Base-by-base conservation (phyloP, 2,113 vertebrate genomes). In the Nibea coibor region DNA sequence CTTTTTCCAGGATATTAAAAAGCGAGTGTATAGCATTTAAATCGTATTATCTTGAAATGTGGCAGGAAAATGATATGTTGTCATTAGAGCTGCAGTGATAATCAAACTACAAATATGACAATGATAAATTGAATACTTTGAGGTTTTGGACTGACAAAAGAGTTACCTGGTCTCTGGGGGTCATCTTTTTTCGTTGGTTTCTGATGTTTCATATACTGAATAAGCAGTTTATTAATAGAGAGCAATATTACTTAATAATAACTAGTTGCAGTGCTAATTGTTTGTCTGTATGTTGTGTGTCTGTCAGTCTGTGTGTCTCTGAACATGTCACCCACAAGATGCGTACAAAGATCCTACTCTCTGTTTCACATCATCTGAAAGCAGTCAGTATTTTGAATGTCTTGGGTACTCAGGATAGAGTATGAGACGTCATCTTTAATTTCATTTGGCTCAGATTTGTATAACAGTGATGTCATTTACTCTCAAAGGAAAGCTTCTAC, bases 351-450 rank as follows among this genome's bases (percentile, higher is more conserved):
- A 10, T 68, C 20, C 14, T 22, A 19, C 65, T n/a, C 31, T 17
- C 54, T 53, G 0, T 50, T 50, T 74, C 26, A 63, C 14, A 69
- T 81, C 0, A 64, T 71, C 47, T 24, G 12, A 45, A 31, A 31
- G 28, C 53, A 24, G 31, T 39, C 59, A 43, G 62, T 43, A 66
- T 53, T 47, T 58, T 70, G 1, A 59, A 45, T 75, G 19, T 24
- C n/a, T 68, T 31, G 0, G 65, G 26, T 26, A 19, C 43, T 75
- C 48, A n/a, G 31, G 75, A 59, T 61, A 24, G 63, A 63, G 62
- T 24, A 51, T 16, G 26, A 59, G 26, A 79, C n/a, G 7, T 48
- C 39, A 42, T 62, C 31, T 73, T 72, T 87, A 28, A 85, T 66
- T 72, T 72, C 0, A 31, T 69, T 57, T 43, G 26, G 45, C 26